phyloP scores from a whole-genome alignment of 2,888 invertebrate genomes.

The Agrenia bidenticulata region DNA sequence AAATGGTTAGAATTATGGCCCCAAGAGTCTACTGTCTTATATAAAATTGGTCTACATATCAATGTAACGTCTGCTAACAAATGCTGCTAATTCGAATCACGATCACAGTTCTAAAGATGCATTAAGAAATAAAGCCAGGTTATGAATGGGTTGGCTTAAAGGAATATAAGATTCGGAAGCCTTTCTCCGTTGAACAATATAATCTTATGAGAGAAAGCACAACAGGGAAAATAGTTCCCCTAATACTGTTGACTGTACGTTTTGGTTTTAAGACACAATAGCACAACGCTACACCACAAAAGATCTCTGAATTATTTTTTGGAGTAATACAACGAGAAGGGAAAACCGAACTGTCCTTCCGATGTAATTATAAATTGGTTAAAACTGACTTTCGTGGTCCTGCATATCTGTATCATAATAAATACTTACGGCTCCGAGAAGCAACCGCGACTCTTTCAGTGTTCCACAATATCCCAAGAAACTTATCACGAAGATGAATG shows the following conservation, averaged over 20 bases:
- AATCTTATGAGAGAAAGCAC: background rate
- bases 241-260: too few relatives aligned
- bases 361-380: too few relatives aligned
- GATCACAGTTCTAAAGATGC: slow-evolving; percentile 14
- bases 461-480: slow-evolving; percentile 73
- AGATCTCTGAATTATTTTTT: too few relatives aligned
- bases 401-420: background rate
- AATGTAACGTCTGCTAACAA: too few relatives aligned
- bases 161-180: background rate
- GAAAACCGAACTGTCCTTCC: background rate
- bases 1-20: too few relatives aligned
- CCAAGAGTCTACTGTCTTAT: too few relatives aligned
- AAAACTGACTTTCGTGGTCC: background rate
- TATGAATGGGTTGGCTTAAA: background rate
- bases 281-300: too few relatives aligned
- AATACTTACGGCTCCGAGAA: slow-evolving; percentile 67
- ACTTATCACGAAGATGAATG: slow-evolving; percentile 69
- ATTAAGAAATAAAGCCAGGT: background rate
- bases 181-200: background rate
- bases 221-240: too few relatives aligned
- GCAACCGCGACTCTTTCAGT: slow-evolving; percentile 67
- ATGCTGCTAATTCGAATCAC: slow-evolving; percentile 17
- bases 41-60: too few relatives aligned
- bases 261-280: too few relatives aligned
- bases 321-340: too few relatives aligned